phyloP scores from a whole-genome alignment of 2,797 vertebrate genomes.

The Philypnodon macrostomus region DNA sequence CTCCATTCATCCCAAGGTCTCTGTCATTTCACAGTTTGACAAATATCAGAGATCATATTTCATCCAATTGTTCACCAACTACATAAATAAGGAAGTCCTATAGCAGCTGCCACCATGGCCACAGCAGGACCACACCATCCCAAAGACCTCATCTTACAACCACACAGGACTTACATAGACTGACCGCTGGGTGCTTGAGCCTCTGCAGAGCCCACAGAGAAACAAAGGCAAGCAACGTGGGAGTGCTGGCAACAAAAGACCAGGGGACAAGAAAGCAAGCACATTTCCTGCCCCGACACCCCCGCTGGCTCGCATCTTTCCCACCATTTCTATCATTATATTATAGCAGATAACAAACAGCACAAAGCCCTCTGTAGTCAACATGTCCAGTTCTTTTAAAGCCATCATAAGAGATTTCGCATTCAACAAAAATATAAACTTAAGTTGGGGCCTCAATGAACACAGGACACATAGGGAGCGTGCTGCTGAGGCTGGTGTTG shows the following conservation, averaged over 20 bases:
- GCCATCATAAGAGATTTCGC: conserved; percentile 18
- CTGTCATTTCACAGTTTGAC: too few species aligned
- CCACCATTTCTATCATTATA: conserved; percentile 55
- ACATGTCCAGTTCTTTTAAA: conserved; percentile 24
- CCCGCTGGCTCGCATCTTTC: conserved; percentile 58
- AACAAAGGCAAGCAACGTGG: conserved; percentile 67
- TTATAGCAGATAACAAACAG: conserved; percentile 40
- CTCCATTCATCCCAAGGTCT: too few species aligned
- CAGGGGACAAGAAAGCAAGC: conserved; percentile 57
- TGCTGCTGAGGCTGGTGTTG: conserved; percentile 45
- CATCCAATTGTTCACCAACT: conserved; percentile 18
- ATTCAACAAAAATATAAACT: conserved; percentile 47
- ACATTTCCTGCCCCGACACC: conserved; percentile 57
- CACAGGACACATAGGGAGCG: conserved; percentile 50
- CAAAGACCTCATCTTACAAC: conserved; percentile 28
- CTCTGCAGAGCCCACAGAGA: conserved; percentile 24
- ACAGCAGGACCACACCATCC: conserved; percentile 41
- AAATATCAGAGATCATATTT: conserved; percentile 3
- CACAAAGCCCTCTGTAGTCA: conserved; percentile 26
- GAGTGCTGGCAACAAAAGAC: conserved; percentile 62
- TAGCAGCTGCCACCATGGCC: conserved; percentile 51
- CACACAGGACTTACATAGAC: conserved; percentile 24
- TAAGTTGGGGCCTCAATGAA: conserved; percentile 46
- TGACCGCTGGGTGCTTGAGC: conserved; percentile 47
- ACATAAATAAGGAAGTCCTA: conserved; percentile 21